A percentile compares a stretch with the other conserved stretches of the same genome.
Conservation (phyloP, 2,797 vertebrate genomes). For the Melopsittacus undulatus region DNA sequence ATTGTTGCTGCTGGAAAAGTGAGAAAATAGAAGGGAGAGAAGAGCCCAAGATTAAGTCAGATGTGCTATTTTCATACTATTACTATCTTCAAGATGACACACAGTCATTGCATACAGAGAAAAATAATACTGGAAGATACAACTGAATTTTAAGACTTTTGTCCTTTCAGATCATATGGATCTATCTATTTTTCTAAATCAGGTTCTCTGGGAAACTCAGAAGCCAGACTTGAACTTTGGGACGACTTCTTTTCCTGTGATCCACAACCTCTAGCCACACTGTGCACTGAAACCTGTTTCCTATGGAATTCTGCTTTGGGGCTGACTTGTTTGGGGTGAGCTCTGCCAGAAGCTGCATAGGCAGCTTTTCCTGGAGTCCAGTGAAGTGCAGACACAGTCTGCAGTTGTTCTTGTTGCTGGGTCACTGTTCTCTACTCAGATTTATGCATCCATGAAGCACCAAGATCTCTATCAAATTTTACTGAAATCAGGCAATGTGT, state of each 20-base stretch:
- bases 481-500: neutral
- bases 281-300: neutral
- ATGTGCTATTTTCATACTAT: neutral
- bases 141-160: neutral
- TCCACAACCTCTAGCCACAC: fast-evolving
- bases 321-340: neutral
- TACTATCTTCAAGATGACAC: neutral
- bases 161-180: neutral
- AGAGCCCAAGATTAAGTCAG: neutral
- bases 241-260: neutral
- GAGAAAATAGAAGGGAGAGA: neutral
- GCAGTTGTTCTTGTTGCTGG: neutral
- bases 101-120: neutral
- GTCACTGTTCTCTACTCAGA: neutral
- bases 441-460: neutral
- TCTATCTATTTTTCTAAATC: neutral
- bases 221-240: neutral
- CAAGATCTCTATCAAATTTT: neutral
- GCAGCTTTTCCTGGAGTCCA: neutral
- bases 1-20: neutral
- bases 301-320: neutral
- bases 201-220: neutral
- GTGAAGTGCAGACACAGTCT: neutral
- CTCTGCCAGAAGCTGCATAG: neutral
- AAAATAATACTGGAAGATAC: neutral